Evolutionary conservation across 2,113 vertebrate genomes (phyloP).

Genomic region (Microcebus jonahi): DNA sequence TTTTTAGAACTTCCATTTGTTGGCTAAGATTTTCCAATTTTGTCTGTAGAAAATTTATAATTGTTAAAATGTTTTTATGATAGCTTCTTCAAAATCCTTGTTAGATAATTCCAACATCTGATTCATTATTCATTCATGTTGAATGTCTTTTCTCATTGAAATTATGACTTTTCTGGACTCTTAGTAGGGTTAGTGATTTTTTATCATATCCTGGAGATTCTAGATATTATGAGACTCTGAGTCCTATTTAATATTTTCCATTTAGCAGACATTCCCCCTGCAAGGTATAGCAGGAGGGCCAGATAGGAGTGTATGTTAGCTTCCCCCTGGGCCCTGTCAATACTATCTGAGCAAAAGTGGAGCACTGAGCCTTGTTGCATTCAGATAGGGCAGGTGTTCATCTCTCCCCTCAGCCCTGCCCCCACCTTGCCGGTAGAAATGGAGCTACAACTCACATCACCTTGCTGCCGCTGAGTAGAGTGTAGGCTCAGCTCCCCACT

Average conservation of each 20-base stretch:
- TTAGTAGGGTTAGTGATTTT: neutral
- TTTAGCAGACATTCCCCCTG: neutral
- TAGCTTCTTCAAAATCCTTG: neutral
- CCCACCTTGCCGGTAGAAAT: neutral
- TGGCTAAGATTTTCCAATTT: slow-evolving; percentile 33
- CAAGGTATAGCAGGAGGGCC: neutral
- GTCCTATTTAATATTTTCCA: neutral
- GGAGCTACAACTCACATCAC: neutral
- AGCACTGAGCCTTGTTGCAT: neutral
- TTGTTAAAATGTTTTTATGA: slow-evolving; percentile 6
- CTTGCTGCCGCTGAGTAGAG: neutral
- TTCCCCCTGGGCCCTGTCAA: neutral
- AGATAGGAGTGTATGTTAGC: neutral
- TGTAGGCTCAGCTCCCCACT: neutral
- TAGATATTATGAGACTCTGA: neutral
- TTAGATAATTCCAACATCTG: neutral
- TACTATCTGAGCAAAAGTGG: neutral
- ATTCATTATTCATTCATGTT: neutral
- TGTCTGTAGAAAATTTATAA: neutral
- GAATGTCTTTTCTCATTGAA: slow-evolving; percentile 21
- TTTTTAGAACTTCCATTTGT: slow-evolving; percentile 3
- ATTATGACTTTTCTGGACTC: neutral
- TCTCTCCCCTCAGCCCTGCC: neutral
- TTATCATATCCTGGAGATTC: neutral
- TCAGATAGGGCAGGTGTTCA: neutral